A percentile compares a stretch with the other conserved stretches of the same genome.
Conservation (phyloP, 1,140 invertebrate genomes). For the Drosophila carrolli region DNA sequence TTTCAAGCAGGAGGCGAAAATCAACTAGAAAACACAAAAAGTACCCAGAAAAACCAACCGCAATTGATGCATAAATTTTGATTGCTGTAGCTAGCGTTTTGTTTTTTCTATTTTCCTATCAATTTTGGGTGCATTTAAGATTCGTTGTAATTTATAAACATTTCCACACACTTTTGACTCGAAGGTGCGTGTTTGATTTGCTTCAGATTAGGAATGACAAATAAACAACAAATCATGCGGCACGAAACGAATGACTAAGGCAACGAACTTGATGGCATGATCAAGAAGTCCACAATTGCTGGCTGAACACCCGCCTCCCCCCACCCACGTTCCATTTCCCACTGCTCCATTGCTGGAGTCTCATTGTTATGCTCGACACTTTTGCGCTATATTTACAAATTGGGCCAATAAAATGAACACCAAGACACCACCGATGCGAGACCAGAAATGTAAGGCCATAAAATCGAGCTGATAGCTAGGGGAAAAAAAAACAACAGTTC, state of each 20-base stretch:
- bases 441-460: constrained; percentile 73
- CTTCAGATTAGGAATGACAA: constrained; percentile 73
- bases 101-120: constrained; percentile 10
- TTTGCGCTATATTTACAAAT: constrained; percentile 83
- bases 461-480: constrained; percentile 55
- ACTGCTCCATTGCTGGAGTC: constrained; percentile 9
- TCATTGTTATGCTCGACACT: constrained; percentile 81
- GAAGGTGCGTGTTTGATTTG: constrained; percentile 80
- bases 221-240: constrained; percentile 82
- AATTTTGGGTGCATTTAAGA: constrained; percentile 49
- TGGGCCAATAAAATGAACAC: constrained; percentile 83
- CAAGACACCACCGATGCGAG: constrained; percentile 37
- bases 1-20: constrained; percentile 41
- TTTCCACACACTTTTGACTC: constrained; percentile 72
- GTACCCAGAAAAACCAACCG: constrained; percentile 32
- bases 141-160: constrained; percentile 75
- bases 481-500: constrained; percentile 58
- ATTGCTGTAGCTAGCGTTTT: constrained; percentile 41
- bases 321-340: constrained; percentile 11
- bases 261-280: constrained; percentile 71
- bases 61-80: constrained; percentile 74
- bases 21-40: constrained; percentile 32
- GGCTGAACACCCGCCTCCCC: not conserved
- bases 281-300: constrained; percentile 42
- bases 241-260: constrained; percentile 76